Base-by-base conservation (phyloP, 2,113 vertebrate genomes). In the Pituophis catenifer region DNA sequence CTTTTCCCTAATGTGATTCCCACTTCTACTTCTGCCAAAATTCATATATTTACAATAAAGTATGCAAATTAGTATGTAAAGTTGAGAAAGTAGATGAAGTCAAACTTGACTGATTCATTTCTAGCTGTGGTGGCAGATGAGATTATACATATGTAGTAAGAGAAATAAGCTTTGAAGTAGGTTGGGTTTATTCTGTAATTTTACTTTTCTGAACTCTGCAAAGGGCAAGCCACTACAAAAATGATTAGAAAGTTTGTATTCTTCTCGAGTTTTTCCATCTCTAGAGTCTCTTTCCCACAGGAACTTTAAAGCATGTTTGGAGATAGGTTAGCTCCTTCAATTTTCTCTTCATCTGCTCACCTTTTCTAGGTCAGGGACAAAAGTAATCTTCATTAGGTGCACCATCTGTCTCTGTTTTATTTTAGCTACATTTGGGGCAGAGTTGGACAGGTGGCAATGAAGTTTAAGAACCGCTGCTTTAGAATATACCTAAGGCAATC, bases 401-500 rank as follows among this genome's bases (percentile, higher is more conserved):
- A 52, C 92, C 89, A 90, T 90, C 89, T 93, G 89, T 87, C 26
- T 87, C 24, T 87, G 58, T 65, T 93, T 93, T 90, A 86, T 59
- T 93, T 90, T 87, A 90, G 81, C 54, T 54, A 90, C 89, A 90
- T 23, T 38, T 54, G 81, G 75, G 81, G 89, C 75, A 87, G n/a
- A 53, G 53, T 90, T 87, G 81, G 81, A 93, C 92, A 93, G 92
- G 58, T 87, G 89, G 65, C 29, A 65, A 90, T 93, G 50, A 54
- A 54, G 75, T 86, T 88, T 59, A 89, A 59, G 81, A 87, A 90
- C 21, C n/a, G 23, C 8, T 87, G 48, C 89, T 65, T 93, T 53
- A 94, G 44, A 93, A 89, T 89, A 95, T 88, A 90, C 48, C 57
- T 48, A 62, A 50, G 88, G 75, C 75, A 55, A 89, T 92, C 11